Evolutionary conservation across 2,888 invertebrate species (phyloP).

Genomic region (Apotomis capreana): DNA sequence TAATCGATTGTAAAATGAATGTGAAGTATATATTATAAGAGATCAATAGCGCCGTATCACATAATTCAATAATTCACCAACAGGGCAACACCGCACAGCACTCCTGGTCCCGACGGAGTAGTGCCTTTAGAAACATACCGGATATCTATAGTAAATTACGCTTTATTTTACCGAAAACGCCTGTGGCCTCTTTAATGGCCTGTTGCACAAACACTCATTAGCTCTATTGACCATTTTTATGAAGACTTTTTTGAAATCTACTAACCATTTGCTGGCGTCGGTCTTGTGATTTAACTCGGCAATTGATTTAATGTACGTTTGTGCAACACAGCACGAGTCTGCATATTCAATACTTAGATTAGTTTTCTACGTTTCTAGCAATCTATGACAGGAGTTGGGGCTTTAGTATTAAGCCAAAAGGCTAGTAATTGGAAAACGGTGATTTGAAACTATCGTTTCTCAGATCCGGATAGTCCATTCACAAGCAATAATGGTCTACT

Average conservation of each 20-base stretch:
- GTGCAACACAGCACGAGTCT: background rate
- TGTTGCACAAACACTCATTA: constrained; percentile 1
- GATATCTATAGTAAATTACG: background rate
- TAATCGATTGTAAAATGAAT: no score
- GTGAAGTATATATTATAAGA: background rate
- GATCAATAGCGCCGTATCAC: background rate
- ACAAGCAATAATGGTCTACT: background rate
- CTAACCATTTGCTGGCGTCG: no score
- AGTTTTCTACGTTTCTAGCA: constrained; percentile 17
- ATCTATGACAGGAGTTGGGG: constrained; percentile 17
- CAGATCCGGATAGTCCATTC: background rate
- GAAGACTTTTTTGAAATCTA: no score
- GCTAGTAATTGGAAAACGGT: background rate
- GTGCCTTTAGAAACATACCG: background rate
- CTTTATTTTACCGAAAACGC: constrained; percentile 4
- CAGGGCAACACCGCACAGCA: background rate
- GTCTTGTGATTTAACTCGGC: background rate
- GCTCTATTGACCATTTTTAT: background rate
- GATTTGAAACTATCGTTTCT: background rate
- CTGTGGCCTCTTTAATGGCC: background rate
- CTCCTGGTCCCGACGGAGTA: background rate
- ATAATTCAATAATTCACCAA: background rate
- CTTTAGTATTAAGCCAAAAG: background rate
- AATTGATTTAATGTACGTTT: background rate
- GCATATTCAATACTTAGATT: constrained; percentile 11